Percentiles rank a stretch among this genome's conserved stretches.
Evolutionary conservation across 1,140 invertebrate genomes (phyloP).

Genomic region (Lysiphlebus fabarum): DNA sequence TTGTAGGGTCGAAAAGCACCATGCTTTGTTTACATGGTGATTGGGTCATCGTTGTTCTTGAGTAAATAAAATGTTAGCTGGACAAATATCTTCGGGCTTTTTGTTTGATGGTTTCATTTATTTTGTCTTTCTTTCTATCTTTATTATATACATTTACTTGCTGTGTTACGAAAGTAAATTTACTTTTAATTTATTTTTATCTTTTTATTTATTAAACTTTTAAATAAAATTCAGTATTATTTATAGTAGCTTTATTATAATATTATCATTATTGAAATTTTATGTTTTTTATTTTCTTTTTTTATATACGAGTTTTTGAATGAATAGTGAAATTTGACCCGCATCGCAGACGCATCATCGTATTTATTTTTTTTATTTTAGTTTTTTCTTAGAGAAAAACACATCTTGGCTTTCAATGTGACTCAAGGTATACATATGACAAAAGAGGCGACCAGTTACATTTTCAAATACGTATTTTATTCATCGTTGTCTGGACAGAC

Average conservation of each 20-base stretch:
- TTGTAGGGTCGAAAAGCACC: conserved; percentile 16
- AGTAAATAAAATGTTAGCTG: conserved; percentile 31
- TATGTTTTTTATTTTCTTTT: too few relatives aligned
- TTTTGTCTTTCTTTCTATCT: conserved; percentile 7
- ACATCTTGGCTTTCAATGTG: too few relatives aligned
- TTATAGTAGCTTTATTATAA: not conserved
- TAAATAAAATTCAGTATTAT: not conserved
- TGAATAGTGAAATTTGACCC: too few relatives aligned
- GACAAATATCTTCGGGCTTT: conserved; percentile 25
- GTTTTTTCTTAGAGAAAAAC: too few relatives aligned
- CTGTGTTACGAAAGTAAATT: not conserved
- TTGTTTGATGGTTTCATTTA: not conserved
- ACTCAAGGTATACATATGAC: too few relatives aligned
- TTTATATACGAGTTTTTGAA: too few relatives aligned
- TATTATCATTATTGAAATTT: not conserved
- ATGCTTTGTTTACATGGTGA: conserved; percentile 24
- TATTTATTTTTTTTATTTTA: too few relatives aligned
- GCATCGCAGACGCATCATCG: too few relatives aligned
- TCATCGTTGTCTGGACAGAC: not conserved
- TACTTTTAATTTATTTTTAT: not conserved
- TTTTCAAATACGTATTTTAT: not conserved
- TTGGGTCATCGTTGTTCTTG: conserved; percentile 28
- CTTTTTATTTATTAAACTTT: not conserved
- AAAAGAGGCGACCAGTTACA: not conserved
- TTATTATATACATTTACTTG: conserved; percentile 15